Conservation (phyloP, 2,888 invertebrate species). For the Silvanus unidentatus region DNA sequence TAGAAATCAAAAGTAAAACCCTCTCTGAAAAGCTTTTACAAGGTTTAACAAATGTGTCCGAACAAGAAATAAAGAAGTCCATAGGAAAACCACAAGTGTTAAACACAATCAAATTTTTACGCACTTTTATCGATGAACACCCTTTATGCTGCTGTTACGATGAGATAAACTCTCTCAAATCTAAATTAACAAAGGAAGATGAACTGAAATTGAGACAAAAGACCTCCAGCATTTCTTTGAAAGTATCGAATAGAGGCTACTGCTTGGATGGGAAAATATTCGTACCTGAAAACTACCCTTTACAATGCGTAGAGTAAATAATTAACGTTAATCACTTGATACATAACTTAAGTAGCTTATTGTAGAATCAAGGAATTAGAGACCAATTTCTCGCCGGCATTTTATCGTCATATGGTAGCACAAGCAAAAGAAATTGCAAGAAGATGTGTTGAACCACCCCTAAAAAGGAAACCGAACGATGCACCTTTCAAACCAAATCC, state of each 20-base stretch:
- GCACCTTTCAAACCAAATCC: constrained; percentile 57
- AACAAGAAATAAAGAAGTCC: constrained; percentile 54
- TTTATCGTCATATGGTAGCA: constrained; percentile 56
- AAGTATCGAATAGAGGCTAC: constrained; percentile 55
- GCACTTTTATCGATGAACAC: constrained; percentile 62
- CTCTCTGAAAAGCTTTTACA: constrained; percentile 58
- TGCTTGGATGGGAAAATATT: constrained; percentile 53
- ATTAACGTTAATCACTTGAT: constrained; percentile 22
- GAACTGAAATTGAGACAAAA: constrained; percentile 65
- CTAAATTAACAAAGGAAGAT: constrained; percentile 47
- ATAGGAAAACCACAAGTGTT: constrained; percentile 58
- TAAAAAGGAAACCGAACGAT: constrained; percentile 50
- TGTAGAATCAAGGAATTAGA: constrained; percentile 54
- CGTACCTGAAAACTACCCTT: constrained; percentile 63
- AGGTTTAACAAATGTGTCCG: constrained; percentile 56
- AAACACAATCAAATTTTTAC: constrained; percentile 54
- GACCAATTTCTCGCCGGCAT: constrained; percentile 60
- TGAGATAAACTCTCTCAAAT: constrained; percentile 59
- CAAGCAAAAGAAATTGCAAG: constrained; percentile 65
- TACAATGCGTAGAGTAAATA: constrained; percentile 49
- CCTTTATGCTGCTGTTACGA: constrained; percentile 66
- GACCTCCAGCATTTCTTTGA: constrained; percentile 54
- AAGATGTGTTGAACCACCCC: constrained; percentile 62
- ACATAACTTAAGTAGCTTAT: too few relatives aligned
- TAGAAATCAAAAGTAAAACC: constrained; percentile 66